phyloP scores from a whole-genome alignment of 2,113 vertebrate genomes.

The Sylvietta virens region DNA sequence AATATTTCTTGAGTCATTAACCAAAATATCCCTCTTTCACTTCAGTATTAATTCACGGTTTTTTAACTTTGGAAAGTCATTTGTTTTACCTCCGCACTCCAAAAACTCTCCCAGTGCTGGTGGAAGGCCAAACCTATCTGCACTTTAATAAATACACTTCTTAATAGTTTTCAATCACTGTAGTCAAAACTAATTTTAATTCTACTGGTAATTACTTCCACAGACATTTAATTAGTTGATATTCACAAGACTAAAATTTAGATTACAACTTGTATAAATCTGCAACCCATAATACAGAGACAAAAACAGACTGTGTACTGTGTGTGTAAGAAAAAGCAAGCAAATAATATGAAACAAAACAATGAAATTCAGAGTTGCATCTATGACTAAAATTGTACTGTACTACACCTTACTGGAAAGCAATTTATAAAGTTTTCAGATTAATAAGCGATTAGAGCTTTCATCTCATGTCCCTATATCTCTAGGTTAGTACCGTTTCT shows the following conservation, averaged over 20 bases:
- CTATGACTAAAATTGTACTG: not conserved
- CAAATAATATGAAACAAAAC: not conserved
- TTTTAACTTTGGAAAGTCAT: not conserved
- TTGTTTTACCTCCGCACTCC: not conserved
- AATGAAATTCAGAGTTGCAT: not conserved
- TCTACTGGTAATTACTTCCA: not conserved
- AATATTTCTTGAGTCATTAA: not conserved
- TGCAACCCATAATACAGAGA: not conserved
- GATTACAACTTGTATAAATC: not conserved
- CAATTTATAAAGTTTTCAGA: not conserved
- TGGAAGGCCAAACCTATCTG: not conserved
- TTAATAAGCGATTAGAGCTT: not conserved
- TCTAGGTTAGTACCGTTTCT: not conserved
- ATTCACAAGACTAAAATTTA: not conserved
- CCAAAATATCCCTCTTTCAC: not conserved
- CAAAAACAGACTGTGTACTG: not conserved
- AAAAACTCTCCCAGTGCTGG: not conserved
- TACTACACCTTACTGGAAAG: not conserved
- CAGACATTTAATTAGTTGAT: not conserved
- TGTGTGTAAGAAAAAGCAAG: not conserved
- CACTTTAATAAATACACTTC: not conserved
- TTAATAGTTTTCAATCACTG: not conserved
- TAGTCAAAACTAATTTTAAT: not conserved
- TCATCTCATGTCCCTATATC: not conserved
- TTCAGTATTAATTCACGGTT: not conserved